phyloP scores from a whole-genome alignment of 2,888 invertebrate species.

The Chaetogeoica ovagalla region DNA sequence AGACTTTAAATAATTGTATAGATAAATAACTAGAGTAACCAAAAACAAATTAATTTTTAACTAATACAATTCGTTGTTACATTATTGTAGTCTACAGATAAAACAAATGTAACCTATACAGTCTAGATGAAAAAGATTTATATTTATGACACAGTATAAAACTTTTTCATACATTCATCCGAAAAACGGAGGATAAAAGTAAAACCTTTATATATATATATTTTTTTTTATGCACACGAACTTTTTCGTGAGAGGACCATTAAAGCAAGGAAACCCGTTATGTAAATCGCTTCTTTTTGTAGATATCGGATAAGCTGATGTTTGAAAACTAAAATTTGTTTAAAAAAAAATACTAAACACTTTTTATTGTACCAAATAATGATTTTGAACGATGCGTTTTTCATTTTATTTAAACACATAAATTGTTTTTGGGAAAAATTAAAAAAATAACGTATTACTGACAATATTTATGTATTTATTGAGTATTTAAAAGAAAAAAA shows the following conservation, averaged over 20 bases:
- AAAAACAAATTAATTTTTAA: too few relatives aligned
- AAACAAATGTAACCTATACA: not conserved
- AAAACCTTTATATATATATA: constrained; percentile 2
- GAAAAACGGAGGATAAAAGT: not conserved
- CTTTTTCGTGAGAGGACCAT: constrained; percentile 1
- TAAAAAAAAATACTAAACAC: not conserved
- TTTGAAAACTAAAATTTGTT: not conserved
- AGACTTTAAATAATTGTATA: too few relatives aligned
- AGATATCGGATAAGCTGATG: not conserved
- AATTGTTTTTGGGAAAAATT: not conserved
- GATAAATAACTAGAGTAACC: too few relatives aligned
- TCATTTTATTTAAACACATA: not conserved
- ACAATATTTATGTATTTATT: too few relatives aligned
- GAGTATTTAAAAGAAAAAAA: too few relatives aligned
- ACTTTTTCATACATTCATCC: not conserved
- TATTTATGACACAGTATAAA: constrained; percentile 8
- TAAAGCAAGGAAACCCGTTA: not conserved
- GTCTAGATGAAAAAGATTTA: constrained; percentile 9
- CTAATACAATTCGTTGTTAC: too few relatives aligned
- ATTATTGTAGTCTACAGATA: not conserved
- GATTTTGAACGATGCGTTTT: not conserved
- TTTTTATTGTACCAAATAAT: not conserved
- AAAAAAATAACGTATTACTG: too few relatives aligned
- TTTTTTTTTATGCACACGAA: constrained; percentile 6
- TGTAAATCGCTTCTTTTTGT: not conserved